These are phyloP conservation scores for Diglossa brunneiventris DNA, from an alignment of 2,113 vertebrate species.

Conservation along the genomic window DNA sequence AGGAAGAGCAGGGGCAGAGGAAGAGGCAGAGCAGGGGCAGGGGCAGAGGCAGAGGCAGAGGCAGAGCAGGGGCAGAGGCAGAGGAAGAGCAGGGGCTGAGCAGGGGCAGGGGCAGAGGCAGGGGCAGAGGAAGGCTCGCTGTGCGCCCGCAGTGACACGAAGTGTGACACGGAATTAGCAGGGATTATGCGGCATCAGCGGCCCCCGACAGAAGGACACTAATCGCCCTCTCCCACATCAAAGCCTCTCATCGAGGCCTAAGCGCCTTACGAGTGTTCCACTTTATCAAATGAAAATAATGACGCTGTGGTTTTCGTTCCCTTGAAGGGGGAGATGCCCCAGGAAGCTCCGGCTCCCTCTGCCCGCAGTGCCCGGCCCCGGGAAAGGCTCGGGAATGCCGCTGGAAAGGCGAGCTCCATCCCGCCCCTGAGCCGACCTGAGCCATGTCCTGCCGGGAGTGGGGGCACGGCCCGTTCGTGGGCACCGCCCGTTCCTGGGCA, in stretches of 20 bases:
- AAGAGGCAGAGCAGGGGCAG: no score
- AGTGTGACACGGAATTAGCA: neutral
- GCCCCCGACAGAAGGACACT: neutral
- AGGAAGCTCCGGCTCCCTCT: neutral
- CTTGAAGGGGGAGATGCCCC: neutral
- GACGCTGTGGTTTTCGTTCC: neutral
- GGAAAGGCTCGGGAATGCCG: fast-evolving
- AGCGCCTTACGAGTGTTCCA: constrained; percentile 42
- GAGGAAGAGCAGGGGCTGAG: no score
- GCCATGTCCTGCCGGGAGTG: fast-evolving
- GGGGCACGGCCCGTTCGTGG: neutral
- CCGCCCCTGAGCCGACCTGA: fast-evolving
- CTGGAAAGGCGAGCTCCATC: neutral
- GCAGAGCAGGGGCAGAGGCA: no score
- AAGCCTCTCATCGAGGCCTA: constrained; percentile 31
- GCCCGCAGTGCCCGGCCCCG: neutral
- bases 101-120: no score
- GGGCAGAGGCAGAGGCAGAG: neutral
- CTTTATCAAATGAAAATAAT: neutral
- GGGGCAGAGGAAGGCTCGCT: neutral
- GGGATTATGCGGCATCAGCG: constrained; percentile 20
- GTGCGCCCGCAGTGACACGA: neutral
- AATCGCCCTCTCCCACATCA: constrained; percentile 3
- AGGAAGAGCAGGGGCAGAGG: no score
- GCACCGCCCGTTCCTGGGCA: no score